These are phyloP conservation scores for Phaethornis superciliosus DNA, from an alignment of 2,113 vertebrate species.

Conservation along the genomic window DNA sequence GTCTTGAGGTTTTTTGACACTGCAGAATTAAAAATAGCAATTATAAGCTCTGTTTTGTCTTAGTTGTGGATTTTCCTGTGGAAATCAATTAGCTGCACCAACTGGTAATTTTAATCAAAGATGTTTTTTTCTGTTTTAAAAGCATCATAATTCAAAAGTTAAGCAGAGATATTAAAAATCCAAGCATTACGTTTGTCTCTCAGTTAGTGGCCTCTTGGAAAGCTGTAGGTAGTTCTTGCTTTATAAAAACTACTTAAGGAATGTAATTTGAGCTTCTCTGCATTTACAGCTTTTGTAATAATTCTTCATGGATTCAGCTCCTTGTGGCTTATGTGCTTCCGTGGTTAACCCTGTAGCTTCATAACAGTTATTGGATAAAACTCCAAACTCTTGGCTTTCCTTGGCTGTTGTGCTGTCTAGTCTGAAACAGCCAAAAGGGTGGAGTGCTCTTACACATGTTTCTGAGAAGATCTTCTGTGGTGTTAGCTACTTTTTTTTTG, in stretches of 20 bases:
- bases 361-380: background rate
- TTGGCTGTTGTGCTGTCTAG: background rate
- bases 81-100: constrained; percentile 19
- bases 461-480: background rate
- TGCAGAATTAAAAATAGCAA: constrained; percentile 45
- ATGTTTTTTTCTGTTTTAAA: background rate
- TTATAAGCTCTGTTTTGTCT: constrained; percentile 26
- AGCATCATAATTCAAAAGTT: constrained; percentile 26
- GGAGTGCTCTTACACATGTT: background rate
- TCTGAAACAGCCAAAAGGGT: background rate
- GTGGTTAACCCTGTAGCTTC: background rate
- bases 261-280: constrained; percentile 4
- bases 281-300: background rate
- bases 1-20: constrained; percentile 23
- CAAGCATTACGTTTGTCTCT: background rate
- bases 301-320: background rate
- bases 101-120: background rate
- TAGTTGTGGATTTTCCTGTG: constrained; percentile 12
- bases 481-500: background rate
- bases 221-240: background rate
- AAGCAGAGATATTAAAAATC: background rate
- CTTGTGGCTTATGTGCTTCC: background rate
- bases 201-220: background rate
- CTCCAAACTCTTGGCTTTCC: background rate
- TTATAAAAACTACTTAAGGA: constrained; percentile 24